Conservation (phyloP, 2,113 vertebrate species). For the Chrysemys picta region DNA sequence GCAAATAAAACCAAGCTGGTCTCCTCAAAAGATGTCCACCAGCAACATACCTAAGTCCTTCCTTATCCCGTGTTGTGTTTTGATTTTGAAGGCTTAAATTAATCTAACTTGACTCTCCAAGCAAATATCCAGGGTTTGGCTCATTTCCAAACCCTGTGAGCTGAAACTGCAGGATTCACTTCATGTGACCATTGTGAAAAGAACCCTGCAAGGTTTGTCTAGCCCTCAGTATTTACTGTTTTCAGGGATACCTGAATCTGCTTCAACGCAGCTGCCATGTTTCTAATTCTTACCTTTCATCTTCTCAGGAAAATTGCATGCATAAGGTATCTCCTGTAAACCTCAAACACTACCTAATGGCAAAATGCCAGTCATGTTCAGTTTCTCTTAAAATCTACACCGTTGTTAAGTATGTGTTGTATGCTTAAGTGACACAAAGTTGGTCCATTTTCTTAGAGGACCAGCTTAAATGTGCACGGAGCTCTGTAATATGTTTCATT, state of each 20-base stretch:
- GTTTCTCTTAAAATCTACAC: background rate
- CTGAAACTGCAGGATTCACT: background rate
- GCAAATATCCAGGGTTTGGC: background rate
- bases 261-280: background rate
- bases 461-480: rapidly evolving
- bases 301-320: background rate
- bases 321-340: background rate
- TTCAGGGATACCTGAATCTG: slow-evolving; percentile 46
- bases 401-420: background rate
- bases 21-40: background rate
- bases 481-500: background rate
- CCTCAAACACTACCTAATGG: background rate
- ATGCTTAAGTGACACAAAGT: background rate
- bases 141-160: background rate
- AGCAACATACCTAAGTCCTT: background rate
- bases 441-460: background rate
- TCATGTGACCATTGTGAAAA: background rate
- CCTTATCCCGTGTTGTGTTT: background rate
- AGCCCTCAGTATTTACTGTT: slow-evolving; percentile 30
- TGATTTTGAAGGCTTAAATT: background rate
- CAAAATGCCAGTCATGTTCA: background rate
- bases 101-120: background rate
- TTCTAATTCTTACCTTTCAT: slow-evolving; percentile 4
- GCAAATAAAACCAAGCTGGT: background rate
- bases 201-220: background rate